Evolutionary conservation across 2,888 invertebrate species (phyloP).

Genomic region (Steinernema hermaphroditum): DNA sequence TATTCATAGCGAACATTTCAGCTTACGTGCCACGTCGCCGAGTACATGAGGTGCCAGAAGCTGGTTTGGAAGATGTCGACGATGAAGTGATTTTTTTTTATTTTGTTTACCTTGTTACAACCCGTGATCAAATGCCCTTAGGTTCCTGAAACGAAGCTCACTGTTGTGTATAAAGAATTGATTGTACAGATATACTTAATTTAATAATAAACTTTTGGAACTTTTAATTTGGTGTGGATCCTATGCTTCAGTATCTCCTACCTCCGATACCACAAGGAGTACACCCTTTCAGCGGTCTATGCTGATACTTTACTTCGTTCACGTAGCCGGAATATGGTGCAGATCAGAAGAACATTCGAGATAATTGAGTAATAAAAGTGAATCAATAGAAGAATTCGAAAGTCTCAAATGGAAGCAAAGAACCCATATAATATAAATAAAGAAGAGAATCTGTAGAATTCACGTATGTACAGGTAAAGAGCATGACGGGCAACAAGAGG

Average conservation of each 20-base stretch:
- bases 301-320: too few species aligned
- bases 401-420: background rate
- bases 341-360: conserved; percentile 23
- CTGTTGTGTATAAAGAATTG: conserved; percentile 8
- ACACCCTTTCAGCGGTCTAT: too few species aligned
- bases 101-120: conserved; percentile 21
- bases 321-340: background rate
- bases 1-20: conserved; percentile 51
- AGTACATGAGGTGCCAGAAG: conserved; percentile 67
- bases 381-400: background rate
- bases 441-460: background rate
- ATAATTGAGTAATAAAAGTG: background rate
- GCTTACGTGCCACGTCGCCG: conserved; percentile 68
- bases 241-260: too few species aligned
- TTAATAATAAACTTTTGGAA: background rate
- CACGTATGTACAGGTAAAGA: conserved; percentile 16
- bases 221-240: too few species aligned
- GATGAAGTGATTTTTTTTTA: conserved; percentile 9
- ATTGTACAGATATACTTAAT: conserved; percentile 20
- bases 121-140: conserved; percentile 16
- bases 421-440: background rate
- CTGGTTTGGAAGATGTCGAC: conserved; percentile 59
- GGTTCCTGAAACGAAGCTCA: background rate
- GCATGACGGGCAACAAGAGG: background rate
- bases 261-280: too few species aligned